Percentiles rank a stretch among this genome's conserved stretches.
Evolutionary conservation across 2,797 vertebrate species (phyloP).

Genomic region (Rhodeus uyekii): DNA sequence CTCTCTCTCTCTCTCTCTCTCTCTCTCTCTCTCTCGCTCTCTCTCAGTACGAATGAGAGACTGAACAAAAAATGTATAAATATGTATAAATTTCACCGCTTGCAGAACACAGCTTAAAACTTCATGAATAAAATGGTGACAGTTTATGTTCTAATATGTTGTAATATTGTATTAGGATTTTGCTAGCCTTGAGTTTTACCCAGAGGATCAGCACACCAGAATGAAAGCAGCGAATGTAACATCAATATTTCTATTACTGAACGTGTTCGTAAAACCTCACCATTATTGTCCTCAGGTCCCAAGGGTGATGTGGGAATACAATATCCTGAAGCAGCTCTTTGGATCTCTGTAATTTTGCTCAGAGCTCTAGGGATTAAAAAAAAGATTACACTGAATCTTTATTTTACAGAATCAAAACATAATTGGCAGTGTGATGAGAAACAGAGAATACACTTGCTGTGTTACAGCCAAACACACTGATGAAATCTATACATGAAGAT

Average conservation of each 20-base stretch:
- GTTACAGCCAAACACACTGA: not conserved
- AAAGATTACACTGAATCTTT: constrained; percentile 42
- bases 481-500: not conserved
- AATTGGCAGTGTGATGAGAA: constrained; percentile 15
- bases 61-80: not conserved
- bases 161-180: constrained; percentile 51
- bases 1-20: too few relatives aligned
- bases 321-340: not conserved
- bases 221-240: constrained; percentile 44
- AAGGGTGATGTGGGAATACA: constrained; percentile 22
- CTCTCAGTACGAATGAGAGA: constrained; percentile 5
- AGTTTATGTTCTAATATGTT: constrained; percentile 51
- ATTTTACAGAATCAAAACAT: constrained; percentile 28
- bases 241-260: constrained; percentile 56
- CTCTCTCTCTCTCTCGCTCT: not conserved
- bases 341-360: constrained; percentile 28
- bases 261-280: constrained; percentile 43
- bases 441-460: not conserved
- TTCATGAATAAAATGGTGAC: constrained; percentile 50
- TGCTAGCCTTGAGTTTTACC: constrained; percentile 42
- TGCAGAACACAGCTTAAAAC: constrained; percentile 13
- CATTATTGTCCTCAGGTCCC: constrained; percentile 49
- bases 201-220: constrained; percentile 45
- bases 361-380: constrained; percentile 49
- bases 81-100: constrained; percentile 10